Evolutionary conservation across 2,888 invertebrate genomes (phyloP).

Genomic region (Dimorphilus gyrociliatus): DNA sequence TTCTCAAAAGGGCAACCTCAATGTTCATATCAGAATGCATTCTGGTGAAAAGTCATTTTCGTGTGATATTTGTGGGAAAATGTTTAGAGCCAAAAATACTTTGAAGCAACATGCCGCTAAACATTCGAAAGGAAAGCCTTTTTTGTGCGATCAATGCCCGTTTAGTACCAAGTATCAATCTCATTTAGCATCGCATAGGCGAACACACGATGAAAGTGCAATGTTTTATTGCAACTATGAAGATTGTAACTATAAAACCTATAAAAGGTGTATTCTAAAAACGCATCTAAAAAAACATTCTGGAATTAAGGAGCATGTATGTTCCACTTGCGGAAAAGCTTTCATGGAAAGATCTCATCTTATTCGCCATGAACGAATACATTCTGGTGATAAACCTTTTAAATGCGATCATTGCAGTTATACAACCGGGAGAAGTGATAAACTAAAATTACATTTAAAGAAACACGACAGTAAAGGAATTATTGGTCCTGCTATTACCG

Average conservation of each 20-base stretch:
- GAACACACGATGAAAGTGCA: constrained; percentile 48
- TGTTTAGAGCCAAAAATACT: constrained; percentile 46
- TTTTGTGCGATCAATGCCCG: constrained; percentile 50
- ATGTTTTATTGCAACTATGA: constrained; percentile 48
- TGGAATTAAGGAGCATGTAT: constrained; percentile 43
- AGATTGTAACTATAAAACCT: constrained; percentile 48
- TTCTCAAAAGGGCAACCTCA: constrained; percentile 45
- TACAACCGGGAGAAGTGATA: constrained; percentile 48
- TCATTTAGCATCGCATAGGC: constrained; percentile 49
- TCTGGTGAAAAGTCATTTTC: constrained; percentile 44
- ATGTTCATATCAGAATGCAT: constrained; percentile 42
- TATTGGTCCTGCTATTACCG: too few relatives aligned
- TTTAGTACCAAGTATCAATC: constrained; percentile 51
- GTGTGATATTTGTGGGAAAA: constrained; percentile 46
- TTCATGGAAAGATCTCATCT: constrained; percentile 53
- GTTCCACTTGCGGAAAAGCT: constrained; percentile 46
- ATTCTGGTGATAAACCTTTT: constrained; percentile 48
- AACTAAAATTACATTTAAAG: constrained; percentile 45
- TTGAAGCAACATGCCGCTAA: constrained; percentile 46
- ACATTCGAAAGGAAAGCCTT: constrained; percentile 45
- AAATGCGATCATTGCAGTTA: constrained; percentile 51
- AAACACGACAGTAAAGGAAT: constrained; percentile 38
- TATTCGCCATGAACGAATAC: constrained; percentile 50
- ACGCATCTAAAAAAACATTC: constrained; percentile 48
- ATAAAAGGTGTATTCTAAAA: constrained; percentile 49